Evolutionary conservation across 2,113 vertebrate species (phyloP).

Genomic region (Seriola rivoliana): DNA sequence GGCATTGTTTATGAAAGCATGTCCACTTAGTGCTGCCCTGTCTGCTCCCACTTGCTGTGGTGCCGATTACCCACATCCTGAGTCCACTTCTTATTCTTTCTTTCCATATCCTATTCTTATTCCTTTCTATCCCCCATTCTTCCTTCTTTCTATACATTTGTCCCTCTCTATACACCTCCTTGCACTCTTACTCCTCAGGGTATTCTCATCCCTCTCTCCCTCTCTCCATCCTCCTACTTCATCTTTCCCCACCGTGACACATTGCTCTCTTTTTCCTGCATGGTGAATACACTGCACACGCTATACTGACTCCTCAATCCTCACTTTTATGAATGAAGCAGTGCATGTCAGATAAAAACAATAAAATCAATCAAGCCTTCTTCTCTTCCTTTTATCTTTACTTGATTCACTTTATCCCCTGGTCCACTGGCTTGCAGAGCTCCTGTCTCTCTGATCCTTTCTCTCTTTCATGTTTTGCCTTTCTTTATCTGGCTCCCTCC

Average conservation of each 20-base stretch:
- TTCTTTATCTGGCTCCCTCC: constrained; percentile 68
- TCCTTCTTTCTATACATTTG: constrained; percentile 39
- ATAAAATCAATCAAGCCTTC: constrained; percentile 61
- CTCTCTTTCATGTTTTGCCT: constrained; percentile 75
- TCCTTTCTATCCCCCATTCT: constrained; percentile 18
- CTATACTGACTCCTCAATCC: constrained; percentile 29
- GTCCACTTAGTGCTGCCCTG: constrained; percentile 75
- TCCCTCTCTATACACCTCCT: constrained; percentile 16
- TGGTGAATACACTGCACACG: constrained; percentile 22
- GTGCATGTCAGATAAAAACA: constrained; percentile 67
- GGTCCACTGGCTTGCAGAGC: constrained; percentile 42
- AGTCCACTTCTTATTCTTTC: constrained; percentile 63
- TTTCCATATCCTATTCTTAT: background rate
- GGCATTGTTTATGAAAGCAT: constrained; percentile 80
- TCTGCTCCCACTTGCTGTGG: constrained; percentile 68
- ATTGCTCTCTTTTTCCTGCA: constrained; percentile 41
- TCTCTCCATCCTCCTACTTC: constrained; percentile 21
- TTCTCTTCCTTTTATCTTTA: constrained; percentile 68
- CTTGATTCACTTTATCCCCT: constrained; percentile 62
- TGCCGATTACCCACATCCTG: constrained; percentile 78
- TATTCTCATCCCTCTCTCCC: constrained; percentile 29
- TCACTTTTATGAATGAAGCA: constrained; percentile 62
- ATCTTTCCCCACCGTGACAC: constrained; percentile 39
- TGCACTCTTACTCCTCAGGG: constrained; percentile 47
- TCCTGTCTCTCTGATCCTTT: constrained; percentile 68